Evolutionary conservation across 92 coral and sea anemone species (phyloP), one percentile per base, ranked within the genome.

Genomic region (Micromussa lordhowensis): DNA sequence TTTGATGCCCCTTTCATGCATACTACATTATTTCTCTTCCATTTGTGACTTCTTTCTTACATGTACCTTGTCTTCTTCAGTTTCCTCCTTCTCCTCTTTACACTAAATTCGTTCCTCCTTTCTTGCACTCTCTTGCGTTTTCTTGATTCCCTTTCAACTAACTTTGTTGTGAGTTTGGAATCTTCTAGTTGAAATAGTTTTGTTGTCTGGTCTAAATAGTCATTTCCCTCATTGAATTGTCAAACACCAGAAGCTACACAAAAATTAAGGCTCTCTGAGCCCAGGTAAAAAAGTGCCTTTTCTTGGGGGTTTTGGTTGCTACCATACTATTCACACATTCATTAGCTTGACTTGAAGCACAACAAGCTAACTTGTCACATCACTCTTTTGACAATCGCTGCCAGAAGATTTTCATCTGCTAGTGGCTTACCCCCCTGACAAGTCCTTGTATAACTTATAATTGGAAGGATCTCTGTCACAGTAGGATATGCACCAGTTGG

Each of bases 401-500:
- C 63, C 1, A 21, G 63, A 13, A 57, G 63, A 24, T 69, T 69
- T 69, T 32, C 21, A 30, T 28, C 34, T 10, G 74, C 17, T 11
- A 91, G 73, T 44, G 72, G 78, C 35, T 91, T 91, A 0, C 85
- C 85, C 24, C 83, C 51, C 0, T n/a, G 93, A 91, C 0, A 87
- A 82, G 36, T 75, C 82, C 8, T 74, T 78, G 78, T n/a, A n/a
- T n/a, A 71, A 87, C 49, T 3, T 53, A 81, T 86, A 91, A 2
- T 57, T 81, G 0, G 36, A 4, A 0, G 84, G 91, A 64, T 81
- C 81, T 30, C 70, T 79, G 58, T 74, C 1, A 87, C 87, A 54
- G n/a, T n/a, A n/a, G n/a, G n/a, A n/a, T n/a, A n/a, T n/a, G n/a
- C 93, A 90, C 93, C 90, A 90, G 34, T 51, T 59, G 8, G 77